Base-by-base conservation (phyloP, 2,797 vertebrate species). In the Xiphophorus birchmanni region DNA sequence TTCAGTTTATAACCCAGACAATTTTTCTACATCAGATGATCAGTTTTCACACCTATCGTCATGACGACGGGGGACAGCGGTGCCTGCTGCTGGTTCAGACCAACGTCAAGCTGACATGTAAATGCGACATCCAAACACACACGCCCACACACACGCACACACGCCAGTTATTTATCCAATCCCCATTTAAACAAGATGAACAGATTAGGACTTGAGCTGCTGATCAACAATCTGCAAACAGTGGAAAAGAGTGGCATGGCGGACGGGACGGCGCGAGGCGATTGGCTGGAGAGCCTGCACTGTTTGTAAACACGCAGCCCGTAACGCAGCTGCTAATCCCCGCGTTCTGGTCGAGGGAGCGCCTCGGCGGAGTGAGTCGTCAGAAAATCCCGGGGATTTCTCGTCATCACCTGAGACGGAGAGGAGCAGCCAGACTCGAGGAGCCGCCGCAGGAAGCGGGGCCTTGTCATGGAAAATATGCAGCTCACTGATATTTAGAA, bases 401-500 rank as follows among this genome's bases (percentile, higher is more conserved):
- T 58, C 50, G 63, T 73, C 45, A 80, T 87, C 93, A 95, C 93
- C 93, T 92, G 87, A 76, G 77, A 72, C 21, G 42, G 67, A 88
- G 89, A 88, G 87, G 69, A 87, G 89, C 82, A 88, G 91, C 86
- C 67, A 85, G 42, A 82, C 90, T 90, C 91, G 92, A 32, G 90
- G 96, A 97, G 94, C 93, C 89, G 94, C 95, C 96, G 95, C 95
- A 93, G 47, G 84, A 52, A 94, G 94, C 95, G 77, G 84, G 95
- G 92, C 78, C 97, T 96, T 97, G 97, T 98, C 97, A 96, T 93
- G 96, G 97, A 98, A 99, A 98, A 97, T 97, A 98, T 97, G 97
- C 95, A 93, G 97, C 96, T 95, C 94, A 89, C 95, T 97, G 98
- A 99, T 99, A 98, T 97, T 99, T 98, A 97, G 97, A 98, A 97